Evolutionary conservation across 2,113 vertebrate species (phyloP), one percentile per base, ranked within the genome.

Genomic region (Lates calcarifer): DNA sequence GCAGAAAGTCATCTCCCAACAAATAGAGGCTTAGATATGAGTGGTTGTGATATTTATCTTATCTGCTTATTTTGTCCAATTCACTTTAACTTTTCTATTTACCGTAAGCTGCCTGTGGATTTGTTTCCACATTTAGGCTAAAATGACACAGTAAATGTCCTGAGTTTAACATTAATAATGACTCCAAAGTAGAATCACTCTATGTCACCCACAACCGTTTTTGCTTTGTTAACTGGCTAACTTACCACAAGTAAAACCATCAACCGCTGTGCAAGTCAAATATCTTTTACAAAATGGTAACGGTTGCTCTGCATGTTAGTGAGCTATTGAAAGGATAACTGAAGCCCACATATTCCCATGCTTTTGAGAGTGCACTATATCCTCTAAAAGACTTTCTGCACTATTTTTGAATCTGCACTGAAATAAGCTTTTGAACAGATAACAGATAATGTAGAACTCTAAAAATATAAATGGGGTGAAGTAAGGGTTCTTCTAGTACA

Each of bases 381-480:
- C 39, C 37, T 26, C 72, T 71, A 37, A 64, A 41, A 74, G 33
- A n/a, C 28, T 14, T 5, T n/a, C 33, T 71, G 60, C 47, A 47
- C 29, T 2, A 20, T n/a, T 28, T 33, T 61, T 55, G 26, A 58
- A 49, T 51, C 20, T n/a, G 22, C 47, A 3, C 11, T 12, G 64
- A 58, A 72, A 63, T 37, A 58, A 67, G 43, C 37, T 31, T 64
- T 61, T 66, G 49, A 74, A 62, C 45, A 45, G 72, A 88, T 67
- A 80, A 77, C 33, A 70, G 39, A 58, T 66, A 13, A 68, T 74
- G 17, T 49, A 20, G 56, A 85, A 47, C 10, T 66, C 63, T 74
- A 61, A 69, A 77, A 63, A 79, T 79, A 84, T 18, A 74, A 74
- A 51, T 28, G 70, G 70, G 76, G 49, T 76, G 74, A 87, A 74